Percentiles rank a stretch among this genome's conserved stretches.
These are phyloP conservation scores for Lithophane semibrunnea DNA, from an alignment of 2,888 invertebrate species.

Conservation along the genomic window DNA sequence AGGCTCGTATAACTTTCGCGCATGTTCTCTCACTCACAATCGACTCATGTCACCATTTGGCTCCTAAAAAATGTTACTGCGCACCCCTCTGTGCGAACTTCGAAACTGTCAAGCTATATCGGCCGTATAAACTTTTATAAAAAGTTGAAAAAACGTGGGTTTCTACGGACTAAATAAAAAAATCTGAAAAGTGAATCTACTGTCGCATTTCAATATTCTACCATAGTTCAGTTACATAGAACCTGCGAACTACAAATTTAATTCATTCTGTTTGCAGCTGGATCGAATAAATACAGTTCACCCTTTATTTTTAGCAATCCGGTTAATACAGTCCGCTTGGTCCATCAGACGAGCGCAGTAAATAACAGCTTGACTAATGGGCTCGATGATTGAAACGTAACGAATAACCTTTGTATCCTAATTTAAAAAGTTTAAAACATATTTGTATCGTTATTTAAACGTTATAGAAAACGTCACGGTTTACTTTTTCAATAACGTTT, in stretches of 20 bases:
- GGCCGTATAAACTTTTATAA: neutral
- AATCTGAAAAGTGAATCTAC: neutral
- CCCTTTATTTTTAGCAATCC: slow-evolving; percentile 36
- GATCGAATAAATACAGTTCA: slow-evolving; percentile 6
- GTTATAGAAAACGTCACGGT: neutral
- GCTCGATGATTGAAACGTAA: slow-evolving; percentile 16
- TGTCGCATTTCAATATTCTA: neutral
- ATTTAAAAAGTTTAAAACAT: no score
- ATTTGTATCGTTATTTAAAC: neutral
- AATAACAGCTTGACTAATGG: slow-evolving; percentile 52
- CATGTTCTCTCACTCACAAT: no score
- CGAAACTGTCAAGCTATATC: no score
- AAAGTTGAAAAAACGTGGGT: neutral
- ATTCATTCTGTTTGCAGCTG: slow-evolving; percentile 10
- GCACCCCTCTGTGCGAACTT: no score
- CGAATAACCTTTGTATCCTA: neutral
- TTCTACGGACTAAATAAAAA: neutral
- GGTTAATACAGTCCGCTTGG: slow-evolving; percentile 41
- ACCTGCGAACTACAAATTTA: neutral
- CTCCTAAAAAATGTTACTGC: no score
- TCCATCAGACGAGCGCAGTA: slow-evolving; percentile 40
- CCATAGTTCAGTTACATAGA: neutral
- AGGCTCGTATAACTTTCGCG: no score
- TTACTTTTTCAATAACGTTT: no score
- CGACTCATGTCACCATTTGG: no score